Evolutionary conservation across 2,888 invertebrate species (phyloP).

Genomic region (Machimus rusticus): DNA sequence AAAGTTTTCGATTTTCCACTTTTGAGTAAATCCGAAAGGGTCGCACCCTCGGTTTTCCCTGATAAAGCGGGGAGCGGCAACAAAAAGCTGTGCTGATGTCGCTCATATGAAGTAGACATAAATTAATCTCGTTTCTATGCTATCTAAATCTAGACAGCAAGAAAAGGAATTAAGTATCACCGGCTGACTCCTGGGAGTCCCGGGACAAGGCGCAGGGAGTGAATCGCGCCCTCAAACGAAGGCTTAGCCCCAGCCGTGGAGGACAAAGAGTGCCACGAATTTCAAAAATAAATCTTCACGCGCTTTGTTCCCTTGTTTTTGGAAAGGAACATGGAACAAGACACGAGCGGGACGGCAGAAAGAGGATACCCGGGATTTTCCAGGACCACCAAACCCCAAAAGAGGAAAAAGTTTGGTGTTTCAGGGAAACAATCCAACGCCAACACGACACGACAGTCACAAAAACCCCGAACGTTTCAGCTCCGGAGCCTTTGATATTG

Average conservation of each 20-base stretch:
- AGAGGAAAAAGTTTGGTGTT: not conserved
- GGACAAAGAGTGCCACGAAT: not conserved
- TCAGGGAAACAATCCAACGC: not conserved
- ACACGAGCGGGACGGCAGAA: not conserved
- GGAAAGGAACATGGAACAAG: not conserved
- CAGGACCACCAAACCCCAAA: not conserved
- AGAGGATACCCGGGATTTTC: not conserved
- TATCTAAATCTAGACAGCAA: constrained; percentile 23
- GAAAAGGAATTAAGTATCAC: constrained; percentile 3
- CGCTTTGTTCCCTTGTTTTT: constrained; percentile 22
- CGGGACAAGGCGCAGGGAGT: not conserved
- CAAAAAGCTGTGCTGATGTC: constrained; percentile 6
- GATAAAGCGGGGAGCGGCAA: not conserved
- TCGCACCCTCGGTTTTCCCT: not conserved
- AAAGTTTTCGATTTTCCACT: not conserved
- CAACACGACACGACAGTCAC: not conserved
- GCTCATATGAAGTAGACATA: constrained; percentile 17
- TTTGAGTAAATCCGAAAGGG: not conserved
- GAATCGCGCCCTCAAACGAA: not conserved
- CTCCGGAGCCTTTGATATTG: not conserved
- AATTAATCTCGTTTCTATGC: constrained; percentile 25
- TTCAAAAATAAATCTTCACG: constrained; percentile 3
- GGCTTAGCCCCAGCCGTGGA: not conserved
- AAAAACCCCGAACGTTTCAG: not conserved
- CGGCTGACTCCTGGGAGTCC: not conserved